Evolutionary conservation across 2,113 vertebrate species (phyloP).

Genomic region (Rhagologus leucostigma): DNA sequence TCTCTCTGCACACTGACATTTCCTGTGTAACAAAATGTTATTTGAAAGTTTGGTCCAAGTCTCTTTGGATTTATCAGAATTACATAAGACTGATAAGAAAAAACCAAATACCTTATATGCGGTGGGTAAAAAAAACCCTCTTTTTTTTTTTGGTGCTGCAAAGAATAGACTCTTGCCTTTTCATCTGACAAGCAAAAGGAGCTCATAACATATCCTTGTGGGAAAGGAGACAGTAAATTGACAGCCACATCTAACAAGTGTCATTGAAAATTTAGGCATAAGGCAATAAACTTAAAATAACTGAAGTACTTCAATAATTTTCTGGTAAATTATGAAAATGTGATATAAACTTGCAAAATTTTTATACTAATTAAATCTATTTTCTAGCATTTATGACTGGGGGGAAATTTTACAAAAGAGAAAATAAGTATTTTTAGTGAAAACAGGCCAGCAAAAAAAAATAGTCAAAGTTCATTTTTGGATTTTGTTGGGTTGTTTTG

Average conservation of each 20-base stretch:
- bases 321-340: neutral
- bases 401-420: neutral
- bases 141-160: neutral
- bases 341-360: neutral
- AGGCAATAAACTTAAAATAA: neutral
- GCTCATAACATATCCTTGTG: neutral
- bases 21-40: neutral
- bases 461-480: neutral
- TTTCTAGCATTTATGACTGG: neutral
- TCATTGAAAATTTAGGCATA: neutral
- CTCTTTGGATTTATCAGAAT: neutral
- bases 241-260: neutral
- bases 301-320: neutral
- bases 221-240: neutral
- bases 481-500: neutral
- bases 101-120: neutral
- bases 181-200: neutral
- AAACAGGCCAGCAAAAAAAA: neutral
- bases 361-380: neutral
- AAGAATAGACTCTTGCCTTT: neutral
- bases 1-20: neutral
- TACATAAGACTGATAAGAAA: neutral
- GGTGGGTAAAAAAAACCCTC: neutral
- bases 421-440: neutral
- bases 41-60: neutral